phyloP scores from a whole-genome alignment of 2,797 vertebrate species.

The Limnodromus scolopaceus region DNA sequence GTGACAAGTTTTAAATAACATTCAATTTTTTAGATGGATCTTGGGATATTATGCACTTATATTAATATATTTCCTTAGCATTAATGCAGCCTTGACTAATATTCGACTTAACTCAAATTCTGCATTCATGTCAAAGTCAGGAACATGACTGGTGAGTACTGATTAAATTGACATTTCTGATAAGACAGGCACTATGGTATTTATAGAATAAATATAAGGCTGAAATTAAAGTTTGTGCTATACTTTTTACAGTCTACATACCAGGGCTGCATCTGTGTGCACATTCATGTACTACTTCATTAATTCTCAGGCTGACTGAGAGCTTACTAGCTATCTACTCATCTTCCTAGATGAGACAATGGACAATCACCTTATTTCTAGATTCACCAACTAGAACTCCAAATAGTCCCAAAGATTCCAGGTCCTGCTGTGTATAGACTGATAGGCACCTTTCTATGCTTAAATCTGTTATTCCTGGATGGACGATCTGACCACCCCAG shows the following conservation, averaged over 20 bases:
- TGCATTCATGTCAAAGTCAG: neutral
- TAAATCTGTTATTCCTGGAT: neutral
- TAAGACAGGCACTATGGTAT: neutral
- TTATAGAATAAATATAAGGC: neutral
- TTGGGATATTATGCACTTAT: neutral
- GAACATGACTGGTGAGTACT: neutral
- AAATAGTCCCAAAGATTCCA: neutral
- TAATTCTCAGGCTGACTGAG: neutral
- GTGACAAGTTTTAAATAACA: neutral
- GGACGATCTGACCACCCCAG: neutral
- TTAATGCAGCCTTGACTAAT: neutral
- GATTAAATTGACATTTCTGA: neutral
- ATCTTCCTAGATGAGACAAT: neutral
- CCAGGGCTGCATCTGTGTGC: neutral
- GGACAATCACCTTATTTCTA: neutral
- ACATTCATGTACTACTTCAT: neutral
- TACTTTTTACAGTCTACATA: too few species aligned
- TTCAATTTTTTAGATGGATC: neutral
- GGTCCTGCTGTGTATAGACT: neutral
- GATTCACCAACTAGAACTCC: neutral
- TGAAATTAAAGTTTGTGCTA: neutral
- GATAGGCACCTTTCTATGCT: neutral
- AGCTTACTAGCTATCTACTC: neutral
- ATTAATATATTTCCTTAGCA: neutral
- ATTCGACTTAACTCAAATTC: neutral